Evolutionary conservation across 1,140 invertebrate species (phyloP).

Genomic region (Monochamus saltuarius): DNA sequence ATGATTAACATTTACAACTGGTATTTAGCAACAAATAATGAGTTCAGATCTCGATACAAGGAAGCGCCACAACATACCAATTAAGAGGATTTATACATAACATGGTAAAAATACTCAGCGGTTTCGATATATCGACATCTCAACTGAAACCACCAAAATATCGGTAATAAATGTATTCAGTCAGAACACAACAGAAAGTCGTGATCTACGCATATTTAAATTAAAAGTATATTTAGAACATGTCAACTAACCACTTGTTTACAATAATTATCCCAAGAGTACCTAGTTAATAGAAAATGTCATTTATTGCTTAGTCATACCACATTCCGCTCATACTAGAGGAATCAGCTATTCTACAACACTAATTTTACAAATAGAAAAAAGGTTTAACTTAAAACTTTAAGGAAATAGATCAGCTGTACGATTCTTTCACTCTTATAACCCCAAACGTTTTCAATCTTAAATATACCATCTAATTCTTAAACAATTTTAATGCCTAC

Average conservation of each 20-base stretch:
- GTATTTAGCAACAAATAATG: conserved; percentile 26
- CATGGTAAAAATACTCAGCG: conserved; percentile 10
- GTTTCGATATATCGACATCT: conserved; percentile 29
- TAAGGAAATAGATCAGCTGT: too few species aligned
- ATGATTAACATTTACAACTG: conserved; percentile 43
- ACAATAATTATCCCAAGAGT: not conserved
- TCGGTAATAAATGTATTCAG: conserved; percentile 29
- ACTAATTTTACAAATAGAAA: conserved; percentile 9
- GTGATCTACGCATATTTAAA: conserved; percentile 24
- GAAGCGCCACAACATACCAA: conserved; percentile 12
- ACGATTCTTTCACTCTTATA: too few species aligned
- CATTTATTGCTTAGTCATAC: conserved; percentile 47
- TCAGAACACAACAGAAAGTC: conserved; percentile 34
- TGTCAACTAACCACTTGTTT: conserved; percentile 35
- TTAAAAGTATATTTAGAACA: conserved; percentile 40
- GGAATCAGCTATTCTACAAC: conserved; percentile 20
- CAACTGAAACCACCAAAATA: conserved; percentile 29
- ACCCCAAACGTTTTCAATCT: too few species aligned
- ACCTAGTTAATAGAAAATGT: conserved; percentile 26
- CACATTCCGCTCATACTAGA: conserved; percentile 29
- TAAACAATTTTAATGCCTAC: too few species aligned
- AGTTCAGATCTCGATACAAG: conserved; percentile 24
- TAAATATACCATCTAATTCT: too few species aligned
- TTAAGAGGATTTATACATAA: conserved; percentile 14
- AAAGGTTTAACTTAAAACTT: conserved; percentile 10